phyloP scores from a whole-genome alignment of 2,888 invertebrate species.

The Apodemia duryi region DNA sequence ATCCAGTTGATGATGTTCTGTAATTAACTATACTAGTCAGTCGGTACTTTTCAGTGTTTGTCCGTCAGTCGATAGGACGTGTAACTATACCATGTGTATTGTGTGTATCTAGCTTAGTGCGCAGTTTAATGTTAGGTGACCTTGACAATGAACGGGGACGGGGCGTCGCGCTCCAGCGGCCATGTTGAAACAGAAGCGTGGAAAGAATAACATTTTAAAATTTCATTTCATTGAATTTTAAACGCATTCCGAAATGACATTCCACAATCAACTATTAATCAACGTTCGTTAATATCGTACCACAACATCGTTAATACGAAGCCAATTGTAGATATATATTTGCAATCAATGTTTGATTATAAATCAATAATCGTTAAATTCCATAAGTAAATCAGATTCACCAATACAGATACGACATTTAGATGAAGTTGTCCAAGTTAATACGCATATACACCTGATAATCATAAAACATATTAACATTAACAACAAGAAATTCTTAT shows the following conservation, averaged over 20 bases:
- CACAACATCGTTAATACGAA: neutral
- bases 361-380: neutral
- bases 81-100: conserved; percentile 24
- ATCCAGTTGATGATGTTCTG: too few relatives aligned
- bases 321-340: neutral
- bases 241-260: conserved; percentile 28
- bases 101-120: conserved; percentile 45
- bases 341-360: neutral
- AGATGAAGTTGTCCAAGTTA: neutral
- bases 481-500: too few relatives aligned
- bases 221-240: conserved; percentile 52
- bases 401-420: neutral
- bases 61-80: conserved; percentile 17
- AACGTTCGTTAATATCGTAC: conserved; percentile 1
- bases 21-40: too few relatives aligned
- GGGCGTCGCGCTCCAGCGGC: conserved; percentile 68
- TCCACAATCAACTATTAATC: neutral
- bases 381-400: neutral
- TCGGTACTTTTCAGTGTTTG: conserved; percentile 20
- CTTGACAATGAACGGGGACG: conserved; percentile 72
- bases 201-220: conserved; percentile 61
- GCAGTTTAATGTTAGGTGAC: conserved; percentile 71
- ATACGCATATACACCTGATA: too few relatives aligned
- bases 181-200: conserved; percentile 52
- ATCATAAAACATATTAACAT: too few relatives aligned